Evolutionary conservation across 2,888 invertebrate species (phyloP).

Genomic region (Caenorhabditis virilis): DNA sequence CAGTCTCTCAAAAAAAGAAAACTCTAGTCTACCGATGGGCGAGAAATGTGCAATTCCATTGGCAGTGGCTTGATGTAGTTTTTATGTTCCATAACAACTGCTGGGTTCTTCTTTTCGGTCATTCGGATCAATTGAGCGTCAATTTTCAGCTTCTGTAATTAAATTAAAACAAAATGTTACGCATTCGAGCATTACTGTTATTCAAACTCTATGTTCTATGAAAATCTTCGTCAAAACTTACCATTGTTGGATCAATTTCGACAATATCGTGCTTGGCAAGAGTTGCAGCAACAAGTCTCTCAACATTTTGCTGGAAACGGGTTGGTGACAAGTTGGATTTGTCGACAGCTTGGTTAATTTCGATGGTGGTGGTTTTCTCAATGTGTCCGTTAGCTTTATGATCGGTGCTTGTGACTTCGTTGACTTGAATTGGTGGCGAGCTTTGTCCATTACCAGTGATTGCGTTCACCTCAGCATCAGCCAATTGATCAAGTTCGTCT

Average conservation of each 20-base stretch:
- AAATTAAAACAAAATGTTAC: background rate
- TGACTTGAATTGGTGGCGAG: slow-evolving; percentile 53
- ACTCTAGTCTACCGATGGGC: slow-evolving; percentile 50
- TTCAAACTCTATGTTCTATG: background rate
- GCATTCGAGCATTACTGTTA: background rate
- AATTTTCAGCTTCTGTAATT: slow-evolving; percentile 50
- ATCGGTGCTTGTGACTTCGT: slow-evolving; percentile 47
- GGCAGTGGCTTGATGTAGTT: slow-evolving; percentile 51
- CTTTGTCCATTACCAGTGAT: slow-evolving; percentile 32
- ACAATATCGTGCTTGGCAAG: slow-evolving; percentile 43
- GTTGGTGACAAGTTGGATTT: slow-evolving; percentile 43
- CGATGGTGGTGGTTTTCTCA: slow-evolving; percentile 38
- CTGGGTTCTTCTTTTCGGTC: slow-evolving; percentile 40
- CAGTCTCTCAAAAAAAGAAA: too few relatives aligned
- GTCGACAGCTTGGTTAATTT: slow-evolving; percentile 31
- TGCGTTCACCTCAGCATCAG: slow-evolving; percentile 44
- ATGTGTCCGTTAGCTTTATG: slow-evolving; percentile 25
- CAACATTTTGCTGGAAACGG: slow-evolving; percentile 51
- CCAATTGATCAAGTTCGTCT: slow-evolving; percentile 33
- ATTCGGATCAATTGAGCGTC: slow-evolving; percentile 53
- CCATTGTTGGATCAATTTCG: slow-evolving; percentile 49
- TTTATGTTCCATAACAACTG: slow-evolving; percentile 40
- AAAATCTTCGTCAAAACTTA: slow-evolving; percentile 8
- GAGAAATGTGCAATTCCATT: slow-evolving; percentile 45
- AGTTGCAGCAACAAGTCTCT: slow-evolving; percentile 45